Evolutionary conservation across 2,797 vertebrate species (phyloP), one percentile per base, ranked within the genome.

Genomic region (Emys orbicularis): DNA sequence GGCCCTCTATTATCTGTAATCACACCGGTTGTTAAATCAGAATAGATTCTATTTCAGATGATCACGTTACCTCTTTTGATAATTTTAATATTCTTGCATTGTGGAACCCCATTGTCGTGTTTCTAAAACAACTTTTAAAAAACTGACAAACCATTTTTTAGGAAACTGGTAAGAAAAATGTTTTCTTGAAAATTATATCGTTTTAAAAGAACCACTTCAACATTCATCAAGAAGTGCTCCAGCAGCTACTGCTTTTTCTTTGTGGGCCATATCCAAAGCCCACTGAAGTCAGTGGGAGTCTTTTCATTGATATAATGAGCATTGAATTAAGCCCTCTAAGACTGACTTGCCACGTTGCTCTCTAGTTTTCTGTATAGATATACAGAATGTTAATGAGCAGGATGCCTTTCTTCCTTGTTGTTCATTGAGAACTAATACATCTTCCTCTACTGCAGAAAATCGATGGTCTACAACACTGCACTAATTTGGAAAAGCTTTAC

Each of bases 401-500:
- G 59, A 6, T 52, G 72, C 4, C 15, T 11, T 81, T 79, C 72
- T 85, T 4, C 59, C 80, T 79, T 44, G 3, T 21, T n/a, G 50
- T 12, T 61, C 41, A 23, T n/a, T 88, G 6, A 44, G 84, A 93
- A 91, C 16, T 77, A 68, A 88, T 41, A 12, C 0, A 23, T 85
- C 29, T 85, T 88, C 81, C 84, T 96, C 90, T 93, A 59, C 74
- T 96, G 52, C 37, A 99, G 98, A 98, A 97, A 96, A 99, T 98
- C 96, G 97, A 96, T 90, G 98, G 98, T 88, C 97, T 99, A 86
- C 96, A 99, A 72, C 97, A 98, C 86, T 99, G 98, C 95, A 90
- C 77, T 57, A 94, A 98, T 94, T 97, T 99, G 84, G 96, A 98
- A 98, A 99, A 98, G 92, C 94, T 99, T 52, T 99, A 98, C 97